phyloP scores from a whole-genome alignment of 2,797 vertebrate species.

The Delichon dasypus region DNA sequence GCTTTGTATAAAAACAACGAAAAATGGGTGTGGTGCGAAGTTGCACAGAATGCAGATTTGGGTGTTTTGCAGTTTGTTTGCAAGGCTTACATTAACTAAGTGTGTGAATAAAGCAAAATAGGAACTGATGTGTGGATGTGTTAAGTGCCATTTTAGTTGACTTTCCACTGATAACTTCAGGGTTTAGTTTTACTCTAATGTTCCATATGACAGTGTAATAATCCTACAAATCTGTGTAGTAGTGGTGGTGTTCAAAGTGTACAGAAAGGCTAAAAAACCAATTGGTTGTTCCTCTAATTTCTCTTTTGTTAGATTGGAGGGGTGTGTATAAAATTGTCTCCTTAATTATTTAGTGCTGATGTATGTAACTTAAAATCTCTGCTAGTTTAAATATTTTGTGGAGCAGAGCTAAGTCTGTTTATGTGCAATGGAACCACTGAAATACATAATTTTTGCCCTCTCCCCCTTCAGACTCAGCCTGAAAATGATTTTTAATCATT shows the following conservation, averaged over 20 bases:
- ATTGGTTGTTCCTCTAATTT: constrained; percentile 11
- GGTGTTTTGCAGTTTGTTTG: not conserved
- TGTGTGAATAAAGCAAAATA: constrained; percentile 16
- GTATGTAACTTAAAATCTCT: not conserved
- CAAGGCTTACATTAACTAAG: not conserved
- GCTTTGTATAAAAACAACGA: not conserved
- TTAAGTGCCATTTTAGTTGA: not conserved
- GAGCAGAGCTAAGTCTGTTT: not conserved
- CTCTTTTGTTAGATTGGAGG: not conserved
- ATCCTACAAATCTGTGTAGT: constrained; percentile 13
- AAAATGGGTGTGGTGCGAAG: not conserved
- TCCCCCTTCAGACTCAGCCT: not conserved
- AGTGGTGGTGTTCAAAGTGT: constrained; percentile 18
- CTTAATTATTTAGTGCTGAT: not conserved
- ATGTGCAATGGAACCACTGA: not conserved
- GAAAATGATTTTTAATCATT: not conserved
- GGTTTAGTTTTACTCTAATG: not conserved
- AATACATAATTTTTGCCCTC: not conserved
- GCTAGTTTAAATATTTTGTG: not conserved
- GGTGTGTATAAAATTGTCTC: not conserved
- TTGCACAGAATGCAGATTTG: not conserved
- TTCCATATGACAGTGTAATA: not conserved
- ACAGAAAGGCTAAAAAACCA: not conserved
- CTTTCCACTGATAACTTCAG: not conserved
- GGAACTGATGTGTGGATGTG: not conserved